These are phyloP conservation scores for Alexandromys fortis DNA, from an alignment of 2,113 vertebrate species.

Conservation along the genomic window DNA sequence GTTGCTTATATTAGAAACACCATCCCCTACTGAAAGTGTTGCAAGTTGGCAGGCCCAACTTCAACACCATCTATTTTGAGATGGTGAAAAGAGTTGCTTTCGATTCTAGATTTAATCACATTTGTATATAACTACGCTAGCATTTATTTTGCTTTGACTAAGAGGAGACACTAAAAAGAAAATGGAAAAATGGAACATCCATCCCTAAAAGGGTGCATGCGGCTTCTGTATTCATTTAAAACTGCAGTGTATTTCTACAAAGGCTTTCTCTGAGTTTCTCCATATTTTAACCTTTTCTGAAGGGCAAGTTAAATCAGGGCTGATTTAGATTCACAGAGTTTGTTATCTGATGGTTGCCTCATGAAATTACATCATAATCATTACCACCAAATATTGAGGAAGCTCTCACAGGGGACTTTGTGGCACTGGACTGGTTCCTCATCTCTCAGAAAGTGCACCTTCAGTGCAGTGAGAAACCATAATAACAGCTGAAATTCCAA, in stretches of 20 bases:
- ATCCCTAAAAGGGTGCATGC: slow-evolving; percentile 26
- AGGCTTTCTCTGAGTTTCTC: slow-evolving; percentile 62
- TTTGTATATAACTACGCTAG: slow-evolving; percentile 26
- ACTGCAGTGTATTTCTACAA: slow-evolving; percentile 37
- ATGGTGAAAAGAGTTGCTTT: not conserved
- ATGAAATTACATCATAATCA: slow-evolving; percentile 67
- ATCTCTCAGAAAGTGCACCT: slow-evolving; percentile 53
- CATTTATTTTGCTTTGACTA: not conserved
- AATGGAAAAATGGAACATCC: not conserved
- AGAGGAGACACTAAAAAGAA: slow-evolving; percentile 15
- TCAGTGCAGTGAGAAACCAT: slow-evolving; percentile 41
- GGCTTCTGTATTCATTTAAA: slow-evolving; percentile 37
- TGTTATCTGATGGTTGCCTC: slow-evolving; percentile 44
- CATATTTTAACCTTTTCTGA: slow-evolving; percentile 70
- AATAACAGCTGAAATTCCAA: slow-evolving; percentile 64
- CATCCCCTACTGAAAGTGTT: slow-evolving; percentile 15
- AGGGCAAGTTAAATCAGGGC: slow-evolving; percentile 65
- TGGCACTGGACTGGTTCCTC: not conserved
- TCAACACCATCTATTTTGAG: not conserved
- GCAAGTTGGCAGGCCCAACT: not conserved
- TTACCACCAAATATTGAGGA: slow-evolving; percentile 60
- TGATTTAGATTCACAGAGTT: slow-evolving; percentile 62
- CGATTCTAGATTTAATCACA: slow-evolving; percentile 21
- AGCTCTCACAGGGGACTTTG: slow-evolving; percentile 18
- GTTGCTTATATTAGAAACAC: not conserved